phyloP scores from a whole-genome alignment of 2,113 vertebrate genomes.

The Lagopus leucura region DNA sequence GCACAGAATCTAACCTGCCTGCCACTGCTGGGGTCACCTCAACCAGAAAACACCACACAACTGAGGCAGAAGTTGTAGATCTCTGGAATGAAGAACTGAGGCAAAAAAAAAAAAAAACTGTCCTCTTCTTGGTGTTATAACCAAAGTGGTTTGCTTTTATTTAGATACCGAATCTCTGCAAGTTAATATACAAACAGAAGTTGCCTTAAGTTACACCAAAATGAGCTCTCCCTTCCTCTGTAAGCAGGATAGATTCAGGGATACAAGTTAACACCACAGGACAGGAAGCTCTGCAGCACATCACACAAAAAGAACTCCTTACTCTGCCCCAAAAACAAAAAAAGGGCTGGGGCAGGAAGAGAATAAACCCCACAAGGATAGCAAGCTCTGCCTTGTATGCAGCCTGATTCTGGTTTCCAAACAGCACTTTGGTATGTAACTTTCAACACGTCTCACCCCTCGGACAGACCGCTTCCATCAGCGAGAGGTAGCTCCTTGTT shows the following conservation, averaged over 20 bases:
- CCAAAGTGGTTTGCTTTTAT: background rate
- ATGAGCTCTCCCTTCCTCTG: background rate
- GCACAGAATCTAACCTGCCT: background rate
- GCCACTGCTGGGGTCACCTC: background rate
- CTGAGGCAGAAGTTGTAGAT: background rate
- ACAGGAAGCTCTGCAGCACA: fast-evolving
- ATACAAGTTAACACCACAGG: background rate
- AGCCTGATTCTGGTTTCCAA: background rate
- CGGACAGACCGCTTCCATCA: fast-evolving
- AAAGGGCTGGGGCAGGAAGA: background rate
- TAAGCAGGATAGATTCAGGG: background rate
- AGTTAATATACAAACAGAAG: fast-evolving
- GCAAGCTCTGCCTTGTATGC: background rate
- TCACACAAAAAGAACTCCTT: background rate
- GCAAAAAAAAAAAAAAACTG: background rate
- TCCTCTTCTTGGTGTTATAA: background rate
- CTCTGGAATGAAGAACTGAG: background rate
- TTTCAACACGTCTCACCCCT: background rate
- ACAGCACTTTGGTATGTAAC: background rate
- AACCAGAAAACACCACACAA: background rate
- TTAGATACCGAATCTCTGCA: background rate
- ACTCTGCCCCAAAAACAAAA: background rate
- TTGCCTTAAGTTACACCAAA: background rate
- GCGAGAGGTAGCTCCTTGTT: fast-evolving
- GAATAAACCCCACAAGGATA: background rate